Percentiles rank a stretch among this genome's conserved stretches.
phyloP scores from a whole-genome alignment of 2,113 vertebrate species.

The Myrmophylax atrothorax region DNA sequence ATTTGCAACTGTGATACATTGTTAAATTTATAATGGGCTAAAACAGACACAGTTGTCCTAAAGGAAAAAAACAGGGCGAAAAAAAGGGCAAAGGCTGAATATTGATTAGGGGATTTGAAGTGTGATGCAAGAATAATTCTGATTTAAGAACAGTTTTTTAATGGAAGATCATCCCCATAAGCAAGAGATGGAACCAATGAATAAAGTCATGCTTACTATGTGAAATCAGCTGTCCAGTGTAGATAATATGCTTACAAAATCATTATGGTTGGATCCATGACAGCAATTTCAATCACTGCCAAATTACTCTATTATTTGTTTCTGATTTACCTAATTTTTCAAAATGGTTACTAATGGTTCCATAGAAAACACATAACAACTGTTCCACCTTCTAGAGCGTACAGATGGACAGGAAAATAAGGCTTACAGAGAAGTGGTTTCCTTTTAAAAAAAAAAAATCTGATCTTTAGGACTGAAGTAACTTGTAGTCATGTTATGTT shows the following conservation, averaged over 20 bases:
- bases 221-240: slow-evolving; percentile 24
- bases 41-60: slow-evolving; percentile 29
- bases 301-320: slow-evolving; percentile 24
- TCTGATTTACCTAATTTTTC: slow-evolving; percentile 34
- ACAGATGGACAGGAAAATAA: not conserved
- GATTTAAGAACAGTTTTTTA: not conserved
- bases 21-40: slow-evolving; percentile 55
- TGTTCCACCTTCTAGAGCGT: not conserved
- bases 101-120: slow-evolving; percentile 28
- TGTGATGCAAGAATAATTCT: not conserved
- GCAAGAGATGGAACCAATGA: not conserved
- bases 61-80: not conserved
- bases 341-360: not conserved
- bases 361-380: not conserved
- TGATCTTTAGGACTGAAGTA: not conserved
- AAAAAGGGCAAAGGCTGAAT: not conserved
- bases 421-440: not conserved
- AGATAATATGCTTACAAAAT: slow-evolving; percentile 41
- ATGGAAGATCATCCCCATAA: not conserved
- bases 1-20: slow-evolving; percentile 34
- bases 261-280: not conserved
- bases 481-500: not conserved
- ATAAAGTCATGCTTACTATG: not conserved
- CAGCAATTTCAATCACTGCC: slow-evolving; percentile 1
- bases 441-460: not conserved